phyloP scores from a whole-genome alignment of 64 coral and sea anemone genomes.

The Dendronephthya gigantea region DNA sequence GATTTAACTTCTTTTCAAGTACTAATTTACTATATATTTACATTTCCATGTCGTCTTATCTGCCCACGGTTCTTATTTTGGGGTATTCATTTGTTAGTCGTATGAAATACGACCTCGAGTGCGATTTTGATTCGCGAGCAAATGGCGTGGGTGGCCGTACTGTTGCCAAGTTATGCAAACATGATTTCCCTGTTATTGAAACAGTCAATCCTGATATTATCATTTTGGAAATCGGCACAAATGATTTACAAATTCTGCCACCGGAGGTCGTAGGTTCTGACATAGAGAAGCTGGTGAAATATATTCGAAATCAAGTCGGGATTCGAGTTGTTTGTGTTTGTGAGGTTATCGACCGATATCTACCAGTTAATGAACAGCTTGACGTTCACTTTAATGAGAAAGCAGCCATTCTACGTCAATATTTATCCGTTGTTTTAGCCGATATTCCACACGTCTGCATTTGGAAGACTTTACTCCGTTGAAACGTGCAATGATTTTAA shows the following conservation, averaged over 20 bases:
- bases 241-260: not conserved
- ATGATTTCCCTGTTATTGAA: not conserved
- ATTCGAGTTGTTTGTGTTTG: no score
- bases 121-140: not conserved
- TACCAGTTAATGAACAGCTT: no score
- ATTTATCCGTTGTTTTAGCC: no score
- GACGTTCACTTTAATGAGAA: no score
- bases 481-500: no score
- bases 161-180: not conserved
- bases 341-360: no score
- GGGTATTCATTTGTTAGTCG: not conserved
- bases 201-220: not conserved
- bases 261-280: slow-evolving; percentile 20
- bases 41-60: not conserved
- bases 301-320: no score
- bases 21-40: no score
- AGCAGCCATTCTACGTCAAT: no score
- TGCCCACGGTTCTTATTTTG: not conserved
- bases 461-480: no score
- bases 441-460: no score
- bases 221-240: slow-evolving; percentile 11
- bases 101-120: not conserved
- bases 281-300: not conserved
- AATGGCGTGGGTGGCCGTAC: not conserved
- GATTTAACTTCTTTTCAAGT: no score